phyloP scores from a whole-genome alignment of 2,888 invertebrate genomes.

The Agonopterix alstromeriana region DNA sequence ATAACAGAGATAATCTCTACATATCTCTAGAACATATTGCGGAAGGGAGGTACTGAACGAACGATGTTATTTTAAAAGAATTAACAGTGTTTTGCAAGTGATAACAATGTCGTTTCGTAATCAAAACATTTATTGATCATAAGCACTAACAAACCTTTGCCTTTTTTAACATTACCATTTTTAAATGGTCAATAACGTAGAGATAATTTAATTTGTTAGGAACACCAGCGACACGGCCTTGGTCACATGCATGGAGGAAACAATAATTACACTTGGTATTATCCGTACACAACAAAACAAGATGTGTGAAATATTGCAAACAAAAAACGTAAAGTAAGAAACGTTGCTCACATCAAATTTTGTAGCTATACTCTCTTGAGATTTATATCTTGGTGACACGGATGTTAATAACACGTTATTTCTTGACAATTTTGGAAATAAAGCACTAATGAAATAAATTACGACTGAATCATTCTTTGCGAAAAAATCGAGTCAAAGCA shows the following conservation, averaged over 20 bases:
- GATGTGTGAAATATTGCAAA: too few species aligned
- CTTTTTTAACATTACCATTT: too few species aligned
- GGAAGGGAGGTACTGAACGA: too few species aligned
- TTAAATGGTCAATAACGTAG: too few species aligned
- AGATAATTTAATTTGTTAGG: slow-evolving; percentile 23
- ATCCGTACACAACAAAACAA: too few species aligned
- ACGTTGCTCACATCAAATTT: too few species aligned
- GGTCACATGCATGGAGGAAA: slow-evolving; percentile 48
- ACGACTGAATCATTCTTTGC: slow-evolving; percentile 48
- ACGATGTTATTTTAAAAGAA: slow-evolving; percentile 9
- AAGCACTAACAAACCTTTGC: too few species aligned
- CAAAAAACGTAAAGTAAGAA: too few species aligned
- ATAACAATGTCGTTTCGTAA: slow-evolving; percentile 38
- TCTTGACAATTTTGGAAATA: slow-evolving; percentile 21
- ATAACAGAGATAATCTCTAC: too few species aligned
- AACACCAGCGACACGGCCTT: slow-evolving; percentile 34
- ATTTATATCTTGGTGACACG: too few species aligned
- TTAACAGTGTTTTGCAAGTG: slow-evolving; percentile 12
- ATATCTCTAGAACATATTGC: too few species aligned
- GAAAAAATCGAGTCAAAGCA: slow-evolving; percentile 5
- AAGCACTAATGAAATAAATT: slow-evolving; percentile 33
- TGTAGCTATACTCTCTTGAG: too few species aligned
- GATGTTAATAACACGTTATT: slow-evolving; percentile 18
- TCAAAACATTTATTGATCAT: slow-evolving; percentile 27
- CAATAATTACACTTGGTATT: slow-evolving; percentile 30